Conservation (phyloP, 2,113 vertebrate genomes). For the Girardinichthys multiradiatus region DNA sequence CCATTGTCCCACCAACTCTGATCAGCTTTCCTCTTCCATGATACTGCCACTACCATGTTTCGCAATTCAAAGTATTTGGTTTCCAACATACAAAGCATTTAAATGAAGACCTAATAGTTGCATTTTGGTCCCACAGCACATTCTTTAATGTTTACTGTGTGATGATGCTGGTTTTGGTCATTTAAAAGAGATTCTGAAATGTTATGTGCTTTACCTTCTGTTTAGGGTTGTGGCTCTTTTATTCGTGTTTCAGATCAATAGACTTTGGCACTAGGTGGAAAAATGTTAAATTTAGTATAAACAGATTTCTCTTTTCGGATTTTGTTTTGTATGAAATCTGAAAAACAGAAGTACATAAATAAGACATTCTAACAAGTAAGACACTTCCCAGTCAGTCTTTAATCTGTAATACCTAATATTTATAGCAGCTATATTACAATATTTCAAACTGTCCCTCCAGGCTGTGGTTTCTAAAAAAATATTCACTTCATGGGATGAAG, state of each 20-base stretch:
- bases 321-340: too few relatives aligned
- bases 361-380: not conserved
- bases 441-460: not conserved
- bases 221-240: too few relatives aligned
- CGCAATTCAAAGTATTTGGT: too few relatives aligned
- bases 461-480: constrained; percentile 47
- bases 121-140: not conserved
- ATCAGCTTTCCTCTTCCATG: too few relatives aligned
- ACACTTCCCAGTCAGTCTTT: not conserved
- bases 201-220: too few relatives aligned
- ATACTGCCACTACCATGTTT: too few relatives aligned
- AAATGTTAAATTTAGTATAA: not conserved
- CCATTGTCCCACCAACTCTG: not conserved
- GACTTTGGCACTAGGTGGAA: not conserved
- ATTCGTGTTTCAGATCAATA: too few relatives aligned
- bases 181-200: not conserved
- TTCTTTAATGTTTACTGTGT: too few relatives aligned
- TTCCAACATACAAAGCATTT: not conserved
- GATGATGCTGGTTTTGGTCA: too few relatives aligned
- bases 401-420: not conserved
- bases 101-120: not conserved
- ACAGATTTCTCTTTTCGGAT: too few relatives aligned
- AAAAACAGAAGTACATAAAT: not conserved
- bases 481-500: constrained; percentile 17
- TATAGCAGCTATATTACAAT: not conserved